These are phyloP conservation scores for Oryctes rhinoceros DNA, from an alignment of 1,140 invertebrate species.

Conservation along the genomic window DNA sequence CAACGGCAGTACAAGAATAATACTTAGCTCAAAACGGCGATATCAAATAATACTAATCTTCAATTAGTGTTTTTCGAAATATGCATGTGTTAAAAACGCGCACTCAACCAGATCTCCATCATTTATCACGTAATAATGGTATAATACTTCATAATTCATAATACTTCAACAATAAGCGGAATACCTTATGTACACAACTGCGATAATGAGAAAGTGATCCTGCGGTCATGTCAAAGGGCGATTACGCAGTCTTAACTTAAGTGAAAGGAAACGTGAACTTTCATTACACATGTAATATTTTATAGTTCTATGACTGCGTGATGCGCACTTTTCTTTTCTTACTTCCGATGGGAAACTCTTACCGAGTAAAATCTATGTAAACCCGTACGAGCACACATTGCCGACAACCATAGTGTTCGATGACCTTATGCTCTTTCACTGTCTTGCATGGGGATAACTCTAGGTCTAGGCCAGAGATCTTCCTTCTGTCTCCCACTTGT, in stretches of 20 bases:
- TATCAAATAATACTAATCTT: too few species aligned
- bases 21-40: too few species aligned
- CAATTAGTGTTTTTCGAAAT: too few species aligned
- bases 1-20: too few species aligned
- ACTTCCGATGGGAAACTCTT: slow-evolving; percentile 32
- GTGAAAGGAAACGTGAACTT: slow-evolving; percentile 36
- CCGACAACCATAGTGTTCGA: slow-evolving; percentile 15
- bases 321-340: slow-evolving; percentile 21
- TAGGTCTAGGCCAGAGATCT: background rate
- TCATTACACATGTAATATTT: slow-evolving; percentile 29
- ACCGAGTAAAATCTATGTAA: slow-evolving; percentile 14
- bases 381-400: background rate
- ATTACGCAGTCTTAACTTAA: slow-evolving; percentile 30
- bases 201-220: slow-evolving; percentile 6
- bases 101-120: too few species aligned
- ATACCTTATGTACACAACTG: background rate
- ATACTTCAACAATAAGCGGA: background rate
- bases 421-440: slow-evolving; percentile 31
- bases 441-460: background rate
- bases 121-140: too few species aligned
- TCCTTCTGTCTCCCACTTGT: slow-evolving; percentile 19
- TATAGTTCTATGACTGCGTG: background rate
- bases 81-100: too few species aligned
- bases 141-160: background rate
- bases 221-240: slow-evolving; percentile 24